phyloP scores from a whole-genome alignment of 2,888 invertebrate genomes.

The Agrotis ipsilon region DNA sequence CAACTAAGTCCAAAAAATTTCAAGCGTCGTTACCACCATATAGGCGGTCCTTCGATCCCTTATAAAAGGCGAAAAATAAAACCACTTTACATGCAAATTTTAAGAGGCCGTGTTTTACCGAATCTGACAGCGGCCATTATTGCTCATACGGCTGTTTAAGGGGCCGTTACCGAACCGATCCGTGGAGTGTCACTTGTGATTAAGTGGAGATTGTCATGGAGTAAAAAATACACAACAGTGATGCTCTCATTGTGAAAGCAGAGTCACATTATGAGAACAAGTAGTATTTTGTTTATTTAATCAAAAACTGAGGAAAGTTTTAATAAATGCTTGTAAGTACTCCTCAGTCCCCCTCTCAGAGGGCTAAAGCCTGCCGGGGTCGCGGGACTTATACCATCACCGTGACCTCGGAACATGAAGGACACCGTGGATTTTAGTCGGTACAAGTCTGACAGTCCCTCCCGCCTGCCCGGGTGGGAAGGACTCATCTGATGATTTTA shows the following conservation, averaged over 20 bases:
- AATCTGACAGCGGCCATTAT: constrained; percentile 26
- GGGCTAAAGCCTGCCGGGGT: no score
- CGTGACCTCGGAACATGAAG: no score
- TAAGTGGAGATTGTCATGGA: constrained; percentile 21
- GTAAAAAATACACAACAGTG: background rate
- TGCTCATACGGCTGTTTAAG: constrained; percentile 16
- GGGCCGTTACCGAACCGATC: constrained; percentile 18
- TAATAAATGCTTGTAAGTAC: no score
- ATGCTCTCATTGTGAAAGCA: background rate
- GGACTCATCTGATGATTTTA: no score
- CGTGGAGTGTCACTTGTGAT: constrained; percentile 44
- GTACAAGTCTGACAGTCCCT: no score
- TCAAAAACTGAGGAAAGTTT: no score
- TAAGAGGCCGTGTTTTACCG: constrained; percentile 23
- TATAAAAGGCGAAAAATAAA: constrained; percentile 23
- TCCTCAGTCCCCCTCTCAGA: no score
- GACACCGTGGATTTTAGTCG: no score
- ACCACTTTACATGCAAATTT: constrained; percentile 49
- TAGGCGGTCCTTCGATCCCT: constrained; percentile 20
- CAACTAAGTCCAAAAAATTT: constrained; percentile 4
- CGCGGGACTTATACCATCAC: no score
- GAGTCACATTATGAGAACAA: no score
- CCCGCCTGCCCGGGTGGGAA: no score
- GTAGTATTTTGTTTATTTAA: no score
- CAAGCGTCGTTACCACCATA: constrained; percentile 7